phyloP scores from a whole-genome alignment of 2,888 invertebrate genomes.

The Acanthosepion esculentum region DNA sequence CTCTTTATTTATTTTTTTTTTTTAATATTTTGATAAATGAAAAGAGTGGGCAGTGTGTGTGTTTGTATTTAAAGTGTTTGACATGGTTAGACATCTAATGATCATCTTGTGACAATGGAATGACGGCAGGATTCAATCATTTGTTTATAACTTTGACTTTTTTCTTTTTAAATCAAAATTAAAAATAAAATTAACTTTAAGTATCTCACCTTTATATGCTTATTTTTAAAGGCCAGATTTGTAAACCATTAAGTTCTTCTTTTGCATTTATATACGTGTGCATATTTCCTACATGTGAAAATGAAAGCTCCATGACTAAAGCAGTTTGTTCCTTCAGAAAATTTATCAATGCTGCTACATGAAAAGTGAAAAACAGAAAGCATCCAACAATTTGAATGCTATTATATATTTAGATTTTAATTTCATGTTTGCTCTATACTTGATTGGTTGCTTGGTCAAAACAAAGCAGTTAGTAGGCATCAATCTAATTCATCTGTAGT shows the following conservation, averaged over 20 bases:
- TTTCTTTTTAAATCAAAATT: not conserved
- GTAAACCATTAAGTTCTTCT: not conserved
- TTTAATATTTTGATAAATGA: not conserved
- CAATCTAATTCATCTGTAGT: conserved; percentile 1
- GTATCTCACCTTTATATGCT: conserved; percentile 18
- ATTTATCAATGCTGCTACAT: not conserved
- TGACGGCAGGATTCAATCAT: conserved; percentile 41
- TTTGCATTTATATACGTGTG: not conserved
- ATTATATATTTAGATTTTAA: not conserved
- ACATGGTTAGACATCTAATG: conserved; percentile 39
- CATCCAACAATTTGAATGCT: conserved; percentile 1
- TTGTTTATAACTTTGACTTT: not conserved
- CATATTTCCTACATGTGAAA: not conserved
- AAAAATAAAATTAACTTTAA: not conserved
- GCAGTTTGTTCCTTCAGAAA: not conserved
- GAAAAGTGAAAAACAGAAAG: not conserved
- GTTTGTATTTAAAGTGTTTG: not conserved
- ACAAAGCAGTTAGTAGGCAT: conserved; percentile 2
- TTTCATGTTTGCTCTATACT: not conserved
- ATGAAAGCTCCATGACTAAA: not conserved
- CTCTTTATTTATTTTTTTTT: not conserved
- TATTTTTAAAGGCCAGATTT: conserved; percentile 15
- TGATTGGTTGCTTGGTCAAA: not conserved
- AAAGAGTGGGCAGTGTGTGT: conserved; percentile 24
- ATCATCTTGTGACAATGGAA: conserved; percentile 25